Conservation (phyloP, 2,888 invertebrate genomes). For the Microctonus hyperodae region DNA sequence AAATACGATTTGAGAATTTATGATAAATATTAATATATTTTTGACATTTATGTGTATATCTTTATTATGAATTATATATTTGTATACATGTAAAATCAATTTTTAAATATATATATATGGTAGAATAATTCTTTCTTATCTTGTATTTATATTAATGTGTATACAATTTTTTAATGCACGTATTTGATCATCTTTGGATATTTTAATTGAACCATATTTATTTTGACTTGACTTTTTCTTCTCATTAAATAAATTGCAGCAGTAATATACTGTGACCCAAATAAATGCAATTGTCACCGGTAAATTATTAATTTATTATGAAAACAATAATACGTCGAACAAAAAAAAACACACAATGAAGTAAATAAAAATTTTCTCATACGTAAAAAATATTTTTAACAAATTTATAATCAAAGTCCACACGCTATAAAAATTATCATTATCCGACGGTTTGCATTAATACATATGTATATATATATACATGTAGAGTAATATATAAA, state of each 20-base stretch:
- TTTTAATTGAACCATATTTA: background rate
- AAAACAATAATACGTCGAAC: background rate
- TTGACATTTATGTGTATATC: no score
- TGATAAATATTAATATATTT: constrained; percentile 1
- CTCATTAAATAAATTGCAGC: background rate
- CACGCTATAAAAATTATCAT: no score
- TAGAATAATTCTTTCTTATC: background rate
- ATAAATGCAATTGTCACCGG: background rate
- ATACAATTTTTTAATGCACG: background rate
- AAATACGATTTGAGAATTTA: background rate
- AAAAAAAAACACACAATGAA: constrained; percentile 15
- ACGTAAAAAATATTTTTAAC: no score
- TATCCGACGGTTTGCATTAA: background rate
- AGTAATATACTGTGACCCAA: constrained; percentile 4
- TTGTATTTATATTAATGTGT: background rate
- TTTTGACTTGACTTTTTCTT: constrained; percentile 2
- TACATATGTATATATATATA: no score
- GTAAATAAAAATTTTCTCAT: no score
- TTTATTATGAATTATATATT: constrained; percentile 1
- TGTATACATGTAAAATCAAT: background rate
- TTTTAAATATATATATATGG: background rate
- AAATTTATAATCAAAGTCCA: no score
- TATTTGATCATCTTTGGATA: background rate
- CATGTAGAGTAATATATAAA: background rate
- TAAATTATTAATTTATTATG: background rate